phyloP scores from a whole-genome alignment of 2,888 invertebrate species.

The Orgyia antiqua region DNA sequence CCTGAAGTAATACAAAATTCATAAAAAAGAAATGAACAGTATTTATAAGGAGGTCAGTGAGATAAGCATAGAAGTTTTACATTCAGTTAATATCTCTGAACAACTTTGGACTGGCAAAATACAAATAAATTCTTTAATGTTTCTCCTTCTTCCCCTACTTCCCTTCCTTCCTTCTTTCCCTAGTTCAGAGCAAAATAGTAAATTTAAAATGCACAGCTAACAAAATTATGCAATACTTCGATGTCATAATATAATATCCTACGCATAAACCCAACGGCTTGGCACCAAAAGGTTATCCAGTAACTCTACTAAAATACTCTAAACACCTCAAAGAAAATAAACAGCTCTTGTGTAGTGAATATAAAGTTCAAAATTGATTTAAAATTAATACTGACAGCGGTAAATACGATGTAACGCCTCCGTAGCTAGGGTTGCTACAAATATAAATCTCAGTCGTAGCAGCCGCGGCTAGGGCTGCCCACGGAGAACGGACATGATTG shows the following conservation, averaged over 20 bases:
- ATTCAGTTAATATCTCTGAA: no score
- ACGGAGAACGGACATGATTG: slow-evolving; percentile 69
- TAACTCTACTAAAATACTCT: slow-evolving; percentile 23
- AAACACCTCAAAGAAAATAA: slow-evolving; percentile 5
- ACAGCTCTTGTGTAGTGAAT: slow-evolving; percentile 6
- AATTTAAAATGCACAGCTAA: slow-evolving; percentile 14
- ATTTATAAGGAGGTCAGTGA: no score
- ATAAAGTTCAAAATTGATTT: slow-evolving; percentile 35
- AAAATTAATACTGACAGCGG: slow-evolving; percentile 34
- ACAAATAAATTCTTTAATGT: no score
- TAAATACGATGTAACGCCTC: slow-evolving; percentile 41
- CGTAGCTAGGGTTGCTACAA: slow-evolving; percentile 56
- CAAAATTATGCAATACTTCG: slow-evolving; percentile 22
- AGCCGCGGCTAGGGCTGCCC: slow-evolving; percentile 61
- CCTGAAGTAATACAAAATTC: no score
- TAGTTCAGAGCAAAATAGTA: no score
- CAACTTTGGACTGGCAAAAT: no score
- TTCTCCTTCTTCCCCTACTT: no score
- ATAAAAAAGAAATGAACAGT: no score
- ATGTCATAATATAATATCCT: slow-evolving; percentile 31
- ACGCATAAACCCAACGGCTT: slow-evolving; percentile 33
- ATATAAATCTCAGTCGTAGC: slow-evolving; percentile 44
- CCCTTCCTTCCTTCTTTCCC: no score
- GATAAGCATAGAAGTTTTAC: no score
- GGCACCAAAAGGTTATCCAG: slow-evolving; percentile 32